These are phyloP conservation scores for Valencia hispanica DNA, from an alignment of 2,797 vertebrate species.

Conservation along the genomic window DNA sequence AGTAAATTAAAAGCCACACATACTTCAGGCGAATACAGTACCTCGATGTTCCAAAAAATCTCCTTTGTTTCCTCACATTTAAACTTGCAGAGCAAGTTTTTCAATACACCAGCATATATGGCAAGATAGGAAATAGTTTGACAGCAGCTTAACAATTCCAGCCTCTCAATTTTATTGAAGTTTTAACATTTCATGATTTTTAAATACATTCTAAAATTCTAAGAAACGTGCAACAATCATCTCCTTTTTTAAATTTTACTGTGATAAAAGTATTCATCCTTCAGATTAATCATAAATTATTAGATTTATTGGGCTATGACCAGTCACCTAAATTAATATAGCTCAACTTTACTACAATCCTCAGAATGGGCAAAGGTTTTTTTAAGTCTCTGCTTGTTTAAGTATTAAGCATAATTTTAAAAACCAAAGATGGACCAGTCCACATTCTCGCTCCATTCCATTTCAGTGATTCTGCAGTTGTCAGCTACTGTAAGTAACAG, in stretches of 20 bases:
- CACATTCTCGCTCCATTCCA: conserved; percentile 23
- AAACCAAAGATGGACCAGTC: conserved; percentile 29
- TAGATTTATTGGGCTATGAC: not conserved
- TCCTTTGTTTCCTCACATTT: not conserved
- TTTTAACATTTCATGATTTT: not conserved
- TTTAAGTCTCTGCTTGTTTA: conserved; percentile 40
- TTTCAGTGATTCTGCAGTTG: conserved; percentile 49
- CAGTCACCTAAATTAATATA: not conserved
- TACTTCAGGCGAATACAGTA: not conserved
- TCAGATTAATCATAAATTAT: not conserved
- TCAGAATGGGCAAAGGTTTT: conserved; percentile 40
- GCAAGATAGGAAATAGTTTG: not conserved
- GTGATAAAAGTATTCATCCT: not conserved
- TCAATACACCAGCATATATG: no score
- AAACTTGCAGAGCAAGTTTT: not conserved
- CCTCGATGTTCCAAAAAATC: not conserved
- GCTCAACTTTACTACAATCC: not conserved
- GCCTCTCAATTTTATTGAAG: not conserved
- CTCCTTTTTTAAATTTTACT: not conserved
- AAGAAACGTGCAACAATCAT: not conserved
- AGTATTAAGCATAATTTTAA: conserved; percentile 63
- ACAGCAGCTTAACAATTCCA: not conserved
- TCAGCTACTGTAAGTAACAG: conserved; percentile 52
- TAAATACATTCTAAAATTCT: not conserved
- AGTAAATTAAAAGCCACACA: not conserved